Percentiles rank a stretch among this genome's conserved stretches.
Conservation (phyloP, 1,140 invertebrate genomes). For the Hylaeus volcanicus region DNA sequence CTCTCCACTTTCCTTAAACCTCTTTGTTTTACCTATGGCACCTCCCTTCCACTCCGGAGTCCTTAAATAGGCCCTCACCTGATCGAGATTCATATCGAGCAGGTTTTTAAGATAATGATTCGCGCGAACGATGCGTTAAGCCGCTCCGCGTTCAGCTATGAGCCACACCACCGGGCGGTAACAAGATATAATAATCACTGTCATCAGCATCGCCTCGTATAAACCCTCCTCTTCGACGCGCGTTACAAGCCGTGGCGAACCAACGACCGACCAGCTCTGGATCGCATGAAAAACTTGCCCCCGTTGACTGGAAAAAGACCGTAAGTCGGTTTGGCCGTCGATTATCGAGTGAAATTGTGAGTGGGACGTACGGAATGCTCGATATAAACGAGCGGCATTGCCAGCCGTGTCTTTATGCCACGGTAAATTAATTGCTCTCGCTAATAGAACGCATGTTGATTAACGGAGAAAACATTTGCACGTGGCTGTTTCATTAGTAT, state of each 20-base stretch:
- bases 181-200: constrained; percentile 70
- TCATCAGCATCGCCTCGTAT: constrained; percentile 61
- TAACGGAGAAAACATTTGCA: constrained; percentile 37
- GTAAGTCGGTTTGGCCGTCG: constrained; percentile 34
- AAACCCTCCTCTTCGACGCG: constrained; percentile 29
- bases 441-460: constrained; percentile 30
- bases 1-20: neutral
- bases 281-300: constrained; percentile 58
- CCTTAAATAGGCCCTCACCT: constrained; percentile 50
- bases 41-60: neutral
- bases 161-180: constrained; percentile 61
- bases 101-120: constrained; percentile 65
- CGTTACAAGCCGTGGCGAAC: constrained; percentile 23
- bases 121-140: constrained; percentile 63
- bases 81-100: constrained; percentile 62
- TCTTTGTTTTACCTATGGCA: neutral
- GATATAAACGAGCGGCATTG: neutral
- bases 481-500: constrained; percentile 29
- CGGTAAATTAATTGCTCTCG: constrained; percentile 32
- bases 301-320: constrained; percentile 40
- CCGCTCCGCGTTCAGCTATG: constrained; percentile 47
- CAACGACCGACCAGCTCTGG: neutral
- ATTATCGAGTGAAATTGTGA: constrained; percentile 45
- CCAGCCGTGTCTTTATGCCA: constrained; percentile 7
- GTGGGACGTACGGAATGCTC: constrained; percentile 5